Conservation (phyloP, 2,888 invertebrate genomes). For the Caenorhabditis panamensis region DNA sequence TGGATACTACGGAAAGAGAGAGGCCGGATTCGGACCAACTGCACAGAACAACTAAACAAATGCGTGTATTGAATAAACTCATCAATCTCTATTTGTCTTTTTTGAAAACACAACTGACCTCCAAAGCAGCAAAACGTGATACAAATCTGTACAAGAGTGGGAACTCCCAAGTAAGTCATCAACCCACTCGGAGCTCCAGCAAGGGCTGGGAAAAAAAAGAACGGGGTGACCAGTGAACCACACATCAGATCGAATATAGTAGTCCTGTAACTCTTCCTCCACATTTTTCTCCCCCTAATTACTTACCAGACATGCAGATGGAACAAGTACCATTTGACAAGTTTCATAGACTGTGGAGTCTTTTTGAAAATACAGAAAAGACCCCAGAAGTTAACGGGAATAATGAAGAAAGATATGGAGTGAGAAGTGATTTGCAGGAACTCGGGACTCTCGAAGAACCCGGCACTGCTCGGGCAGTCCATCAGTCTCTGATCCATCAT, state of each 20-base stretch:
- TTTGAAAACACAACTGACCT: background rate
- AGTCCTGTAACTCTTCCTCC: constrained; percentile 12
- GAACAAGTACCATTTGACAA: constrained; percentile 16
- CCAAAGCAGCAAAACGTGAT: constrained; percentile 33
- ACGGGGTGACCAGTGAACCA: constrained; percentile 34
- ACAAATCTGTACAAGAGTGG: constrained; percentile 31
- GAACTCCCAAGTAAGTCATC: constrained; percentile 10
- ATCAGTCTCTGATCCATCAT: background rate
- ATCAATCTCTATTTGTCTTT: background rate
- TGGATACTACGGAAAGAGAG: constrained; percentile 23
- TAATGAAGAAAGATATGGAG: background rate
- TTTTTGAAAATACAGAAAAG: constrained; percentile 23
- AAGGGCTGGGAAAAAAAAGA: constrained; percentile 36
- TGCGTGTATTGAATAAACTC: background rate
- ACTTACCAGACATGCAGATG: constrained; percentile 38
- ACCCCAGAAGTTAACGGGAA: constrained; percentile 33
- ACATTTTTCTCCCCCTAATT: too few species aligned
- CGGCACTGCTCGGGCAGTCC: background rate
- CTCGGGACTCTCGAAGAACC: constrained; percentile 13
- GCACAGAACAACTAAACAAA: background rate
- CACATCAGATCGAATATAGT: constrained; percentile 33
- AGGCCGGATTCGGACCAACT: constrained; percentile 12
- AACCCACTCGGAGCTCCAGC: constrained; percentile 40
- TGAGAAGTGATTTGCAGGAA: constrained; percentile 24
- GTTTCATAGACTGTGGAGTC: constrained; percentile 29